phyloP scores from a whole-genome alignment of 2,888 invertebrate genomes.

The Hemistola chrysoprasaria region DNA sequence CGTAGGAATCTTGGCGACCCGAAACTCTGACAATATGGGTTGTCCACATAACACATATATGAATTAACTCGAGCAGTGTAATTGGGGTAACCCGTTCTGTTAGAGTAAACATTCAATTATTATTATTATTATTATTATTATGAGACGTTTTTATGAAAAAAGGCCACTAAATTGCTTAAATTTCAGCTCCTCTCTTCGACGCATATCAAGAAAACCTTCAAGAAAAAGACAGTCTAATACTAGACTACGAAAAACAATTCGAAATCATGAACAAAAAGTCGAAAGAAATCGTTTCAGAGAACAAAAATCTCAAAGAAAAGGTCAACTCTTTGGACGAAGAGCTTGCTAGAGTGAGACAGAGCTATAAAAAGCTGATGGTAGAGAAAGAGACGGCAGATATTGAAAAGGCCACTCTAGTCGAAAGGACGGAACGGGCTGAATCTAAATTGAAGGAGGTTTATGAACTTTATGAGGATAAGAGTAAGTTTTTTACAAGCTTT shows the following conservation, averaged over 20 bases:
- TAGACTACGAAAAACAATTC: constrained; percentile 87
- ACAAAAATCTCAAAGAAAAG: constrained; percentile 82
- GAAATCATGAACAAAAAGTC: constrained; percentile 87
- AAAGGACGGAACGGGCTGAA: constrained; percentile 86
- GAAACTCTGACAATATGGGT: too few relatives aligned
- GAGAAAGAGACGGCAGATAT: constrained; percentile 73
- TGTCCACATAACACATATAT: too few relatives aligned
- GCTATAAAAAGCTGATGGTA: constrained; percentile 59
- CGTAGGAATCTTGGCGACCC: too few relatives aligned
- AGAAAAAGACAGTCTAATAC: constrained; percentile 88
- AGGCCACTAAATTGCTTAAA: too few relatives aligned
- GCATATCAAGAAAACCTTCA: constrained; percentile 90
- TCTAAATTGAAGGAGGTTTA: constrained; percentile 88
- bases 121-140: too few relatives aligned
- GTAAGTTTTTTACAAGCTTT: constrained; percentile 68
- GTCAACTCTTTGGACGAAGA: constrained; percentile 56
- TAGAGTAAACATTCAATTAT: too few relatives aligned
- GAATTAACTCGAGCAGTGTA: too few relatives aligned
- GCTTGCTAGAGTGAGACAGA: constrained; percentile 60
- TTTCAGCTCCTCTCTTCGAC: constrained; percentile 85
- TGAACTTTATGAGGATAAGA: constrained; percentile 88
- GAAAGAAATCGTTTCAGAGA: constrained; percentile 87
- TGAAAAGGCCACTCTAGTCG: constrained; percentile 76
- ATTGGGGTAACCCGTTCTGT: too few relatives aligned
- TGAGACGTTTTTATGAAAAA: too few relatives aligned